phyloP scores from a whole-genome alignment of 2,888 invertebrate genomes.

The Caenorhabditis japonica region DNA sequence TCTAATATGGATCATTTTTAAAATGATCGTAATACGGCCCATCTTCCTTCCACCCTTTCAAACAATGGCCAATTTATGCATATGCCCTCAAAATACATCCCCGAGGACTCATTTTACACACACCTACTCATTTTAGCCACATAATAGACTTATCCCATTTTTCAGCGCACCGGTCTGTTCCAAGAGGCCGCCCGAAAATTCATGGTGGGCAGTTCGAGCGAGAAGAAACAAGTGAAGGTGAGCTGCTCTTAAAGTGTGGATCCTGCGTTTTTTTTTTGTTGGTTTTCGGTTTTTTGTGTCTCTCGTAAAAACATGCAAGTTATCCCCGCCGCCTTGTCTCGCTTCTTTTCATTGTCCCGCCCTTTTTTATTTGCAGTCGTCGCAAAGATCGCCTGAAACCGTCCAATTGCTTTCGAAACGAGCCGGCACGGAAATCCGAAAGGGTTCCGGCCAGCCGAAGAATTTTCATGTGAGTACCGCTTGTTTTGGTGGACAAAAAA shows the following conservation, averaged over 20 bases:
- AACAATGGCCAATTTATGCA: no score
- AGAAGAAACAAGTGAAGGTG: constrained; percentile 48
- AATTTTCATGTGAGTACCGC: constrained; percentile 62
- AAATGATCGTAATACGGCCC: no score
- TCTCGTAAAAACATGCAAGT: constrained; percentile 2
- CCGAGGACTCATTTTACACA: no score
- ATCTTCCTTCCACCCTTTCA: no score
- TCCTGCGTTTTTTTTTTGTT: background rate
- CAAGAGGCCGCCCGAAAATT: constrained; percentile 70
- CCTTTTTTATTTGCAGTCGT: constrained; percentile 43
- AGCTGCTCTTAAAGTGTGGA: background rate
- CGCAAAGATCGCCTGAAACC: constrained; percentile 58
- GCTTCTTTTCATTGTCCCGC: no score
- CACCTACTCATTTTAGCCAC: no score
- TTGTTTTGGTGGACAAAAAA: background rate
- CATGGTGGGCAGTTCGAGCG: constrained; percentile 53
- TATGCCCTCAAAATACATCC: no score
- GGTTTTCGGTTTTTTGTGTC: background rate
- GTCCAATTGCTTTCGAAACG: constrained; percentile 65
- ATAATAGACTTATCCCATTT: no score
- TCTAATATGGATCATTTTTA: no score
- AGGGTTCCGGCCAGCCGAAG: constrained; percentile 54
- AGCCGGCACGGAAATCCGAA: constrained; percentile 46
- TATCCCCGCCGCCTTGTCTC: background rate
- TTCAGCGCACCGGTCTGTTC: constrained; percentile 60